Evolutionary conservation across 2,888 invertebrate genomes (phyloP).

Genomic region (Lamproptera curius): DNA sequence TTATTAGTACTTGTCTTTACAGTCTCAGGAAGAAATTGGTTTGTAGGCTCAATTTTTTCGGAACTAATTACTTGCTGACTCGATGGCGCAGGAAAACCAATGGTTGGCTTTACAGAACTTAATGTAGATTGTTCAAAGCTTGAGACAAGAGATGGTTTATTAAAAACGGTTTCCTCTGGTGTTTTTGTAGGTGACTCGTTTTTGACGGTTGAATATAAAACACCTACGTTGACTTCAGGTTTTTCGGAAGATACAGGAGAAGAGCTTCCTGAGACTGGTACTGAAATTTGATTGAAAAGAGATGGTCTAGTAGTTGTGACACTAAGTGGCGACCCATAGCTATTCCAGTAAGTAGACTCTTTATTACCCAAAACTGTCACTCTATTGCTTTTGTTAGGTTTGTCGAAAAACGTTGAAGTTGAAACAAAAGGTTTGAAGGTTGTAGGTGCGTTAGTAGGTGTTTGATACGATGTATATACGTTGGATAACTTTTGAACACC

Average conservation of each 20-base stretch:
- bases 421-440: conserved; percentile 5
- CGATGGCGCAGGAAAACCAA: not conserved
- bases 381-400: not conserved
- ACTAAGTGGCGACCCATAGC: not conserved
- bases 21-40: not conserved
- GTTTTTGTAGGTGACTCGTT: too few relatives aligned
- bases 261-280: not conserved
- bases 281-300: not conserved
- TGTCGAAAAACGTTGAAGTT: conserved; percentile 1
- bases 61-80: not conserved
- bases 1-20: not conserved
- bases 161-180: too few relatives aligned
- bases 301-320: not conserved
- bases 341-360: not conserved
- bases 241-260: not conserved
- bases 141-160: not conserved
- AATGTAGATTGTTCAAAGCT: not conserved
- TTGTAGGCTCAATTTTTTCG: not conserved
- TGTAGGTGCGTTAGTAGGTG: not conserved
- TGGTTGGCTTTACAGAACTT: conserved; percentile 3
- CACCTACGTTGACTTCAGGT: too few relatives aligned
- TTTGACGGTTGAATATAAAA: too few relatives aligned
- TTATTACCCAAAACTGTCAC: not conserved
- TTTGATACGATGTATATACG: not conserved
- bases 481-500: not conserved